Percentiles rank a stretch among this genome's conserved stretches.
Evolutionary conservation across 2,797 vertebrate genomes (phyloP).

Genomic region (Sylvia borin): DNA sequence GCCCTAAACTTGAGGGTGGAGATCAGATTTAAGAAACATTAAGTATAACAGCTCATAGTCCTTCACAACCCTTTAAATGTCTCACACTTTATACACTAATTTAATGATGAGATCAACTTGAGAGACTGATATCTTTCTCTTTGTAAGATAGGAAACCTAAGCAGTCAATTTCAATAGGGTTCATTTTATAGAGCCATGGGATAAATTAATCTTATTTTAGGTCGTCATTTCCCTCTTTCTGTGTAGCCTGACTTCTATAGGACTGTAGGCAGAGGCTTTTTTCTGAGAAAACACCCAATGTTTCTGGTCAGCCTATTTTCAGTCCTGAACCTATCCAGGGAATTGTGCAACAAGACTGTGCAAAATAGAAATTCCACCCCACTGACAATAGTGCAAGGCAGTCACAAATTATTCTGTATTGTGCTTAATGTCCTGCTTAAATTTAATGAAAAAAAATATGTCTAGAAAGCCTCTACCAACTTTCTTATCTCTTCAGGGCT

Average conservation of each 20-base stretch:
- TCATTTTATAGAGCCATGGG: background rate
- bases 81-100: background rate
- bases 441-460: slow-evolving; percentile 11
- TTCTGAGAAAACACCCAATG: background rate
- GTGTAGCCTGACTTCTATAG: background rate
- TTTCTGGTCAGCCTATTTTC: background rate
- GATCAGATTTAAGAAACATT: background rate
- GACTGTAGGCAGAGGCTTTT: background rate
- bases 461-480: slow-evolving; percentile 41
- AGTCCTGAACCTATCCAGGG: background rate
- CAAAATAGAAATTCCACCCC: background rate
- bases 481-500: slow-evolving; percentile 39
- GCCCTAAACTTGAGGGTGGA: background rate
- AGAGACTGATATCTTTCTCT: background rate
- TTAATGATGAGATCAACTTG: background rate
- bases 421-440: background rate
- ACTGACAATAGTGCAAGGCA: background rate
- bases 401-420: background rate
- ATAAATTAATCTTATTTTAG: background rate
- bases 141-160: background rate
- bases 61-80: background rate
- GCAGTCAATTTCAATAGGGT: background rate
- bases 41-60: background rate
- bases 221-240: background rate
- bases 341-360: background rate